A percentile compares a stretch with the other conserved stretches of the same genome.
Evolutionary conservation across 2,797 vertebrate species (phyloP).

Genomic region (Lepus oiostolus): DNA sequence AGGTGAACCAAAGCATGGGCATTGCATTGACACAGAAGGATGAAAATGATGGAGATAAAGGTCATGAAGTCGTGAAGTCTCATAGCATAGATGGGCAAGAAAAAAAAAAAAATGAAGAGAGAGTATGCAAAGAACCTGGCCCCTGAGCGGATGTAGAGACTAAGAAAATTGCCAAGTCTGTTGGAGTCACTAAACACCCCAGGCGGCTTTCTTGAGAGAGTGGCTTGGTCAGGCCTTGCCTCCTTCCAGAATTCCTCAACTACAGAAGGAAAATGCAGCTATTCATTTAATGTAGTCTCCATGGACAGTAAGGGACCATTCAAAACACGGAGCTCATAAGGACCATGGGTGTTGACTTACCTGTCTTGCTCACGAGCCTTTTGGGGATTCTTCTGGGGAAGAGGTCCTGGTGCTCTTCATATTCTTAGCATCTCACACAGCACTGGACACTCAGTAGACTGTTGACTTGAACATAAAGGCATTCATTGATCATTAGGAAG

Average conservation of each 20-base stretch:
- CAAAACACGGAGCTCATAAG: neutral
- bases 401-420: neutral
- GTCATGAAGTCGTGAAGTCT: neutral
- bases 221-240: neutral
- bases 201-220: neutral
- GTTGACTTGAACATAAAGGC: conserved; percentile 1
- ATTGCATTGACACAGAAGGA: neutral
- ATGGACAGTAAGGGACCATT: neutral
- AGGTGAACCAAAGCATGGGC: neutral
- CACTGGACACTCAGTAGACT: neutral
- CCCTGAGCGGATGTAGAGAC: neutral
- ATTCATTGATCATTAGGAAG: conserved; percentile 21
- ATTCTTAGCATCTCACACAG: neutral
- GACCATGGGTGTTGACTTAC: neutral
- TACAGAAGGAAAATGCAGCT: neutral
- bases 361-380: neutral
- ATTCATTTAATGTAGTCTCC: neutral
- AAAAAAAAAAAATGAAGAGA: neutral
- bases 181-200: neutral
- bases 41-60: neutral
- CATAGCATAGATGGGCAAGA: neutral
- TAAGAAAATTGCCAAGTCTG: neutral
- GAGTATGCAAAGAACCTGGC: neutral
- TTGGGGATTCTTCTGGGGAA: neutral
- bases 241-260: conserved; percentile 12